Evolutionary conservation across 2,113 vertebrate species (phyloP).

Genomic region (Morone chrysops): DNA sequence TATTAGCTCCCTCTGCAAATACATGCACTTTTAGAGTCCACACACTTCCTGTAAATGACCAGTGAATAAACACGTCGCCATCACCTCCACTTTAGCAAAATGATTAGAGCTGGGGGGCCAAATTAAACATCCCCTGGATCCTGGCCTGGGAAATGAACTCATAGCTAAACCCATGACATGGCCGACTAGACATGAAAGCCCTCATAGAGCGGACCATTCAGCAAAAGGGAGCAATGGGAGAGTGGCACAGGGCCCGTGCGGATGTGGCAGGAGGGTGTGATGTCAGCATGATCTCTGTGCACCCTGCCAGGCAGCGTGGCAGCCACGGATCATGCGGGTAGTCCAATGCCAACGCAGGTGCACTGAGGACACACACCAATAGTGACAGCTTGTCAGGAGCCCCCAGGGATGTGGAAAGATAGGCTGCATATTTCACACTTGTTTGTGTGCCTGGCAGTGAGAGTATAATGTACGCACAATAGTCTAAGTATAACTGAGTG

Average conservation of each 20-base stretch:
- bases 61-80: slow-evolving; percentile 65
- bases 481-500: neutral
- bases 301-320: slow-evolving; percentile 12
- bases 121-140: slow-evolving; percentile 76
- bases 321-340: neutral
- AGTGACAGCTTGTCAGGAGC: slow-evolving; percentile 11
- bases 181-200: slow-evolving; percentile 70
- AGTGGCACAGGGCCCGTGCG: slow-evolving; percentile 45
- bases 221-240: slow-evolving; percentile 19
- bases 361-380: slow-evolving; percentile 5
- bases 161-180: slow-evolving; percentile 74
- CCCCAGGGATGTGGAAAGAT: neutral
- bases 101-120: slow-evolving; percentile 58
- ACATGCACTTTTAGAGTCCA: slow-evolving; percentile 2
- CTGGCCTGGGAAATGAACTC: slow-evolving; percentile 74
- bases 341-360: slow-evolving; percentile 45
- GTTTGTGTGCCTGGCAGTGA: neutral
- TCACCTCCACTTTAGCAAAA: slow-evolving; percentile 70
- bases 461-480: neutral
- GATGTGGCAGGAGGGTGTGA: slow-evolving; percentile 61
- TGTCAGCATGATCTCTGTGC: slow-evolving; percentile 40
- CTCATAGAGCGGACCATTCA: slow-evolving; percentile 61
- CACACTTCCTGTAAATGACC: slow-evolving; percentile 58
- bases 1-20: slow-evolving; percentile 32
- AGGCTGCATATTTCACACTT: slow-evolving; percentile 7